Percentiles rank a stretch among this genome's conserved stretches.
Conservation (phyloP, 2,113 vertebrate species). For the Erythrocebus patas region DNA sequence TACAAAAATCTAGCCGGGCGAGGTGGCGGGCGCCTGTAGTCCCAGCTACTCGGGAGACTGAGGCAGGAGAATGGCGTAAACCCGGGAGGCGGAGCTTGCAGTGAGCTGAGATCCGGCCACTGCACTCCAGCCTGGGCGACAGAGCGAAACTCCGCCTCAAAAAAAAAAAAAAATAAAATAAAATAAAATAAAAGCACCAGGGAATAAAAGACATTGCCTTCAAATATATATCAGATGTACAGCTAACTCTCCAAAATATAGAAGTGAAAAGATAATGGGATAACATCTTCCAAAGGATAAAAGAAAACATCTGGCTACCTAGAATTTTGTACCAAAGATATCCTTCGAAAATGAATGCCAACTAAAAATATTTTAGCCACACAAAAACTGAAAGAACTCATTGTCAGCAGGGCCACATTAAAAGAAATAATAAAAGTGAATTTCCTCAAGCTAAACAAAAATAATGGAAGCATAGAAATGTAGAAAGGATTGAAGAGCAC, state of each 20-base stretch:
- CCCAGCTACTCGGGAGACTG: too few relatives aligned
- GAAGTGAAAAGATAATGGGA: background rate
- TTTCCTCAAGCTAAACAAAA: constrained; percentile 19
- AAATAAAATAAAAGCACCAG: background rate
- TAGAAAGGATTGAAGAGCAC: background rate
- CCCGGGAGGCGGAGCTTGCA: too few relatives aligned
- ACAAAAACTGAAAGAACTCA: background rate
- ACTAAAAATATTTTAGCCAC: background rate
- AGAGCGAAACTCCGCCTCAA: too few relatives aligned
- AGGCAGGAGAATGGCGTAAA: too few relatives aligned
- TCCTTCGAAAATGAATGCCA: background rate
- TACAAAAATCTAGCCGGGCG: too few relatives aligned
- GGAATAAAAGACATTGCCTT: background rate
- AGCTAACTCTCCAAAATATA: background rate
- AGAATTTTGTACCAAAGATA: background rate
- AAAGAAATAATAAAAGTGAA: background rate
- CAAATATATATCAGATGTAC: background rate
- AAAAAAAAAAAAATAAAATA: too few relatives aligned
- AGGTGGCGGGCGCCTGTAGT: too few relatives aligned
- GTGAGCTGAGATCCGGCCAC: too few relatives aligned
- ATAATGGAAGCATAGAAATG: background rate
- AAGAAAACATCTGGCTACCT: background rate
- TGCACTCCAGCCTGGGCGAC: too few relatives aligned
- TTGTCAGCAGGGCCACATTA: background rate
- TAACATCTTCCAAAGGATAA: background rate